Evolutionary conservation across 1,140 invertebrate species (phyloP), one percentile per base, ranked within the genome.

Genomic region (Drosophila melanogaster): DNA sequence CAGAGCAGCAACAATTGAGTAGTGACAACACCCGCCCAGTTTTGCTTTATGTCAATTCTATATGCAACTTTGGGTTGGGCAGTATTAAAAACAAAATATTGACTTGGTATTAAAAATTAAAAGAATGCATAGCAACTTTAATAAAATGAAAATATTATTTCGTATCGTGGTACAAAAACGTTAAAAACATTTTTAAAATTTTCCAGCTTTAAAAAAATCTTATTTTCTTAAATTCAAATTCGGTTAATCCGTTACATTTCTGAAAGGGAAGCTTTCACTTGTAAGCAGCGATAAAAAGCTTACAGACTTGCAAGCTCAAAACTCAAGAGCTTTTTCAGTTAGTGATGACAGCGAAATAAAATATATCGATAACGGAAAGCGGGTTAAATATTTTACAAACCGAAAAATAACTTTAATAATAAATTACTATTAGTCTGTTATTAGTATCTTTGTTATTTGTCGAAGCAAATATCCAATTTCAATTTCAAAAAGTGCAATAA

Each of bases 1-100:
- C 81, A 51, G 57, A 65, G 60, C 59, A 66, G 78, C 38, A 44
- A 59, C 47, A 77, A 62, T 37, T 50, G 43, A 61, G 43, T 70
- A 35, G n/a, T 50, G 41, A 53, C 65, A 54, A 51, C 43, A 51
- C 50, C 43, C 41, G 47, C 47, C 47, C 24, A 33, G 24, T 26
- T 47, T 49, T 49, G 35, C 33, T 49, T 64, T 49, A 51, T 7
- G 19, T 38, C 37, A 24, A 10, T 30, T 8, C 43, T 37, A 35
- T 41, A 65, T 69, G 46, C 61, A 51, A 14, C 44, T n/a, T 43
- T 35, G 46, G 37, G 46, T 51, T 65, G 64, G 61, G 46, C 15
- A 24, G 1, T 2, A 4, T 0, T 10, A 5, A 12, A 41, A 26
- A 30, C 3, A 10, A 8, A 7, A 8, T 30, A 10, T 30, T 30